Percentiles rank a stretch among this genome's conserved stretches.
These are phyloP conservation scores for Leontocebus nigricollis DNA, from an alignment of 2,797 vertebrate genomes.

Conservation along the genomic window DNA sequence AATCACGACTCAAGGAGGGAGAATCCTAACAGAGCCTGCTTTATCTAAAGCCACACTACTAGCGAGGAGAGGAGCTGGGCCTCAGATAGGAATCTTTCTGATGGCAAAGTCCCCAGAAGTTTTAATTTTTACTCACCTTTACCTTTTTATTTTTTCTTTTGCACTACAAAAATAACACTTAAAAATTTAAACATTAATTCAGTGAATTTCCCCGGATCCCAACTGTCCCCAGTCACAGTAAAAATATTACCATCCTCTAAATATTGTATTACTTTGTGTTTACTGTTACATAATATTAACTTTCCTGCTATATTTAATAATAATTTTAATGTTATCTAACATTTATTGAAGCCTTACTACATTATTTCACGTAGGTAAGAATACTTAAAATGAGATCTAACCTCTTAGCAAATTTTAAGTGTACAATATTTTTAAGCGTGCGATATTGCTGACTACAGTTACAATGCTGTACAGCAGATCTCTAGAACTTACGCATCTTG, in stretches of 20 bases:
- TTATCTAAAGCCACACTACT: neutral
- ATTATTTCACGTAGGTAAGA: neutral
- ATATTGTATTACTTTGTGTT: neutral
- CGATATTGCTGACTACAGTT: neutral
- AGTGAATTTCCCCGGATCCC: neutral
- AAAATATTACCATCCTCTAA: constrained; percentile 1
- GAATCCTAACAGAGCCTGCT: neutral
- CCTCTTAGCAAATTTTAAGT: neutral
- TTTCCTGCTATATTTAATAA: constrained; percentile 27
- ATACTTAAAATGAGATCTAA: neutral
- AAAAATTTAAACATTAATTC: constrained; percentile 15
- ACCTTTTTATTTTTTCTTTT: neutral
- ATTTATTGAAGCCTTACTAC: neutral
- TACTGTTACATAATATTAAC: constrained; percentile 2
- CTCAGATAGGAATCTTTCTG: neutral
- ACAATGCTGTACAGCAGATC: neutral
- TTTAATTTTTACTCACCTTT: neutral
- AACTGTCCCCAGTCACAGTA: neutral
- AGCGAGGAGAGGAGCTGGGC: neutral
- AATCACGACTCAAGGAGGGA: neutral
- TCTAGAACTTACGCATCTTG: neutral
- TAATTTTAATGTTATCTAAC: neutral
- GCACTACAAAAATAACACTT: neutral
- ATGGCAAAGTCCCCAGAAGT: neutral
- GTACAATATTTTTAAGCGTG: neutral